Base-by-base conservation (phyloP, 92 coral and sea anemone species). In the Anthopleura xanthogrammica region DNA sequence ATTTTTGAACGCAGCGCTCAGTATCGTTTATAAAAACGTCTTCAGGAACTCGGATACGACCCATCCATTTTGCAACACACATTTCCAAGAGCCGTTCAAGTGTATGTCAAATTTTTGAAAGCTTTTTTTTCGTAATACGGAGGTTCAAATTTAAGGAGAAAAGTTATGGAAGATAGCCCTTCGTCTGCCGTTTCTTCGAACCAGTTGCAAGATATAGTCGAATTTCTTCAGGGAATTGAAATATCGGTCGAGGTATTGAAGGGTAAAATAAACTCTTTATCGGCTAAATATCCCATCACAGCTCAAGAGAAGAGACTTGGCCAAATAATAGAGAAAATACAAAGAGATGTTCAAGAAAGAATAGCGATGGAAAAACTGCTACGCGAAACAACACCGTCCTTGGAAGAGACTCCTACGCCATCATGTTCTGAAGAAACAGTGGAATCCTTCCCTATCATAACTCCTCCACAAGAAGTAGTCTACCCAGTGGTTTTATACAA, bases 261-360 rank as follows among this genome's bases (percentile, higher is more conserved):
- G 72, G 77, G 54, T 16, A 65, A 72, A 40, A 79, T 85, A 22
- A 52, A 66, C 4, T 62, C 71, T 20, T 40, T 85, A 1, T 24
- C 76, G 55, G 83, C 88, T 16, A 85, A 71, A 56, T 85, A 85
- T 66, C 88, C 88, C 36, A 76, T 85, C 6, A 85, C 88, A 1
- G 83, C 88, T 10, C 66, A 77, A 29, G 83, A 85, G 29, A 85
- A 78, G 71, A 68, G 79, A 41, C 43, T 85, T 5, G 46, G 52
- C 36, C 77, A 68, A 41, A 16, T 85, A 24, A 42, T 85, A 12
- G 78, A 79, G 58, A 68, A 85, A 54, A 71, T 85, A 78, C 88
- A 78, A 72, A 72, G 40, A 70, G 81, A 85, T 19, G 52, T 85
- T 14, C 65, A 79, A 57, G 78, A n/a, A 5, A 85, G 82, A 46